These are phyloP conservation scores for Epinotia bilunana DNA, from an alignment of 2,888 invertebrate genomes.

Conservation along the genomic window DNA sequence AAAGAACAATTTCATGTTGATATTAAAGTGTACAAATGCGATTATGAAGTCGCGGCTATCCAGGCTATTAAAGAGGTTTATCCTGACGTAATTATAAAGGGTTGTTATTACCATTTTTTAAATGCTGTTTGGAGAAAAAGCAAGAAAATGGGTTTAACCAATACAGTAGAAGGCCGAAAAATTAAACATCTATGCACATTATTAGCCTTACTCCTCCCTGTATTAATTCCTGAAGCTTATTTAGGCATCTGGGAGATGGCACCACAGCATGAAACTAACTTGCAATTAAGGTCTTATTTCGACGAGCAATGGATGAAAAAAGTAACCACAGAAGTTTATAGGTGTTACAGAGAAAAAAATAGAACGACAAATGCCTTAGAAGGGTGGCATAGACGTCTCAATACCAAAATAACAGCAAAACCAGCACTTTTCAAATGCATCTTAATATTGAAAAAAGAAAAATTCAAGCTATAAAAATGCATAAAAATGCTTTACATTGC, in stretches of 20 bases:
- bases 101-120: conserved; percentile 1
- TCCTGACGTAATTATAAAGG: neutral
- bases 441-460: neutral
- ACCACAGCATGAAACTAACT: neutral
- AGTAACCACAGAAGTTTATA: conserved; percentile 1
- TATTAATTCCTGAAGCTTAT: conserved; percentile 3
- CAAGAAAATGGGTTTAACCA: neutral
- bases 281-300: conserved; percentile 3
- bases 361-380: neutral
- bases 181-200: conserved; percentile 1
- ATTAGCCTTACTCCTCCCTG: neutral
- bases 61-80: conserved; percentile 1
- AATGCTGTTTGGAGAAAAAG: neutral
- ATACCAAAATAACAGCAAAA: neutral
- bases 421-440: neutral
- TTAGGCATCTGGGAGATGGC: neutral
- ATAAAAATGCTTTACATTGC: neutral
- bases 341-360: neutral
- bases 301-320: neutral
- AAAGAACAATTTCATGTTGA: conserved; percentile 1
- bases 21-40: conserved; percentile 1
- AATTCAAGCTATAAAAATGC: neutral
- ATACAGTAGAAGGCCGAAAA: neutral
- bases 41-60: neutral
- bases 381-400: conserved; percentile 2